phyloP scores from a whole-genome alignment of 2,888 invertebrate genomes.

The Gasteruption jaculator region DNA sequence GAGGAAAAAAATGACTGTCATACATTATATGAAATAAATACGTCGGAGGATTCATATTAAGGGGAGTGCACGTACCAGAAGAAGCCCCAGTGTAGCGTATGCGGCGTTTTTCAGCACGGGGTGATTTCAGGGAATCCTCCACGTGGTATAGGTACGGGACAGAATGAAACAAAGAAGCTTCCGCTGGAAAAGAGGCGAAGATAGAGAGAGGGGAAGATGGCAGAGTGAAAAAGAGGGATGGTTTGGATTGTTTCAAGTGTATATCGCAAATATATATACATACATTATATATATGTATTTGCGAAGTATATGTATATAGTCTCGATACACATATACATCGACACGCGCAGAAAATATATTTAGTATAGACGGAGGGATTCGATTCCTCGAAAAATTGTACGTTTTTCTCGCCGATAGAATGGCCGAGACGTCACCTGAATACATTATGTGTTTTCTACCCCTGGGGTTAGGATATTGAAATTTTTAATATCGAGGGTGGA shows the following conservation, averaged over 20 bases:
- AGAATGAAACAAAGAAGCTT: conserved; percentile 36
- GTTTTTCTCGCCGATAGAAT: conserved; percentile 53
- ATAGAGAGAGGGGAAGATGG: conserved; percentile 9
- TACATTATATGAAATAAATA: too few relatives aligned
- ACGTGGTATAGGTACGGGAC: conserved; percentile 15
- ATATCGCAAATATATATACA: too few relatives aligned
- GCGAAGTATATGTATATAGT: too few relatives aligned
- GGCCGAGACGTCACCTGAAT: conserved; percentile 53
- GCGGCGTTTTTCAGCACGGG: too few relatives aligned
- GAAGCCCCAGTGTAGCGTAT: too few relatives aligned
- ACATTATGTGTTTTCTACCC: conserved; percentile 53
- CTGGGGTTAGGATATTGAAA: conserved; percentile 53
- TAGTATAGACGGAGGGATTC: conserved; percentile 41
- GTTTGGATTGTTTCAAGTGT: too few relatives aligned
- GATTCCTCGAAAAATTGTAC: conserved; percentile 52
- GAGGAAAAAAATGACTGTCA: conserved; percentile 19
- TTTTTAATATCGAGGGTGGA: conserved; percentile 49
- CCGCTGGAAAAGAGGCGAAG: conserved; percentile 24
- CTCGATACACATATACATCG: too few relatives aligned
- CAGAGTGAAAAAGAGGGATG: conserved; percentile 3
- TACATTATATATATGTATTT: too few relatives aligned
- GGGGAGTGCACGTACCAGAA: too few relatives aligned
- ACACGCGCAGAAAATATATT: too few relatives aligned
- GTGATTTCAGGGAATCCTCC: conserved; percentile 14
- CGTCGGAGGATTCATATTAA: too few relatives aligned